A percentile compares a stretch with the other conserved stretches of the same genome.
phyloP scores from a whole-genome alignment of 2,113 vertebrate genomes.

The Zosterops hypoxanthus region DNA sequence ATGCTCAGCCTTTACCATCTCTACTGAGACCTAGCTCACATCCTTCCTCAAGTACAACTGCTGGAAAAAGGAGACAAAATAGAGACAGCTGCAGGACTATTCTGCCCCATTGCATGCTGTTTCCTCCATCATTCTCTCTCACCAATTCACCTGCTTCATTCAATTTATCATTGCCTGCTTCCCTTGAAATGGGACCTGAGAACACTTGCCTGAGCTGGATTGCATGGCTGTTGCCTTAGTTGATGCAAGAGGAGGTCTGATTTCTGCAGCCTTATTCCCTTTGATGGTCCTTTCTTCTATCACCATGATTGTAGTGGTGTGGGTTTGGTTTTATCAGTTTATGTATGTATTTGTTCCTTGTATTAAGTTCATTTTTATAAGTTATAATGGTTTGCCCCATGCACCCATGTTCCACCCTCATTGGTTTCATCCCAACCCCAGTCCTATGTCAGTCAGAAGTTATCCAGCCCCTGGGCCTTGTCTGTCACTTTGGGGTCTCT shows the following conservation, averaged over 20 bases:
- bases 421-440: too few species aligned
- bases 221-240: not conserved
- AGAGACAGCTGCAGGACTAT: not conserved
- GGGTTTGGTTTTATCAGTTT: too few species aligned
- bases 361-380: too few species aligned
- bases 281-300: not conserved
- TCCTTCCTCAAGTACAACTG: not conserved
- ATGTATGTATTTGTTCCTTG: too few species aligned
- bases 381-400: too few species aligned
- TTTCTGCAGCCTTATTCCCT: not conserved
- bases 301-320: too few species aligned
- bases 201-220: not conserved
- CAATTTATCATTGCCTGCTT: slow-evolving; percentile 14
- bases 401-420: too few species aligned
- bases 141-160: not conserved
- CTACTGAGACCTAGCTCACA: not conserved
- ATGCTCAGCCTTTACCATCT: not conserved
- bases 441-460: too few species aligned
- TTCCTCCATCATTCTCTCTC: not conserved
- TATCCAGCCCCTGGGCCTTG: too few species aligned
- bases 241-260: not conserved
- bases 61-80: not conserved
- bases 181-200: slow-evolving; percentile 2
- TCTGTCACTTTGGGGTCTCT: too few species aligned
- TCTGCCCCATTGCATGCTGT: not conserved